Evolutionary conservation across 2,113 vertebrate genomes (phyloP).

Genomic region (Pachypanchax playfairii): DNA sequence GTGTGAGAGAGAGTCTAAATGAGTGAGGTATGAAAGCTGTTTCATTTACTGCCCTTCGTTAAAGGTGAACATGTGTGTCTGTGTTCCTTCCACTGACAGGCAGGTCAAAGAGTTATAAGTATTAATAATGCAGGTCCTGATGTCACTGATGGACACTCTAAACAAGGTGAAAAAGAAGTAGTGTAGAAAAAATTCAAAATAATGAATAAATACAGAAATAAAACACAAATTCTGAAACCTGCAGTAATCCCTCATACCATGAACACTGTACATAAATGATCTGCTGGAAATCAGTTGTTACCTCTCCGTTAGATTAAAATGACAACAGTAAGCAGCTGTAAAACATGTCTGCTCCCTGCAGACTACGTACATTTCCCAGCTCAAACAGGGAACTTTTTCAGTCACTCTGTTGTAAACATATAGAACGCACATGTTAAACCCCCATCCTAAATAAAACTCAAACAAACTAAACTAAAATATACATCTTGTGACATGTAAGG

Average conservation of each 20-base stretch:
- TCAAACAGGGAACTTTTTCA: background rate
- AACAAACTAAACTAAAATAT: background rate
- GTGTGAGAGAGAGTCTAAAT: slow-evolving; percentile 5
- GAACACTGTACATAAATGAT: too few species aligned
- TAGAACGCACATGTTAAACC: background rate
- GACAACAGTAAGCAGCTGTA: background rate
- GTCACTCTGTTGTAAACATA: background rate
- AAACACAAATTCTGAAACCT: too few species aligned
- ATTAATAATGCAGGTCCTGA: slow-evolving; percentile 36
- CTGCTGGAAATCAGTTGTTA: too few species aligned
- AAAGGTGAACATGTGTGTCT: slow-evolving; percentile 5
- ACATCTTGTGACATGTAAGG: background rate
- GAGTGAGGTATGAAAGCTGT: slow-evolving; percentile 15
- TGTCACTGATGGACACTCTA: slow-evolving; percentile 39
- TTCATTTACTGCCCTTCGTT: background rate
- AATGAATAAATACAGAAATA: background rate
- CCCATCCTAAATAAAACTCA: background rate
- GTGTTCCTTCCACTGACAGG: slow-evolving; percentile 10
- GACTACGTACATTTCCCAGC: too few species aligned
- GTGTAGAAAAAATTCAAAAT: too few species aligned
- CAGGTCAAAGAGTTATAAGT: slow-evolving; percentile 17
- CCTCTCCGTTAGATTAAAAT: background rate
- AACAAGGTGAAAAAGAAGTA: background rate
- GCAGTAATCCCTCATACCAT: too few species aligned
- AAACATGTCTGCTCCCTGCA: too few species aligned